Percentiles rank a stretch among this genome's conserved stretches.
phyloP scores from a whole-genome alignment of 2,888 invertebrate species.

The Perdita meconis region DNA sequence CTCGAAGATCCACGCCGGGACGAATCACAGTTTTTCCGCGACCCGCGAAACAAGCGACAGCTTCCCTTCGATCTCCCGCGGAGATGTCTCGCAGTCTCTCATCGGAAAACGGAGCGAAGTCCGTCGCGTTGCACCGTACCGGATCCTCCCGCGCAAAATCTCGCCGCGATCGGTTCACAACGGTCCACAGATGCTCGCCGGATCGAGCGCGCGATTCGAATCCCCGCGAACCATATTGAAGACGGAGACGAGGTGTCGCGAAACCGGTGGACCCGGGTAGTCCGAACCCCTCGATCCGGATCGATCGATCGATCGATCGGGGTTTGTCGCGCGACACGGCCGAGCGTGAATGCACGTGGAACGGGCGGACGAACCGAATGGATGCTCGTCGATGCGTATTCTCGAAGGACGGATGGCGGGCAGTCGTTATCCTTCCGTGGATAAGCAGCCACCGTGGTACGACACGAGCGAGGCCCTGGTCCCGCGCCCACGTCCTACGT shows the following conservation, averaged over 20 bases:
- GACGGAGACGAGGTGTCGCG: no score
- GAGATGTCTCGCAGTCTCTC: neutral
- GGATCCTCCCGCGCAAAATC: neutral
- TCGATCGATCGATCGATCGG: no score
- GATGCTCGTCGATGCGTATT: slow-evolving; percentile 52
- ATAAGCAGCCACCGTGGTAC: slow-evolving; percentile 51
- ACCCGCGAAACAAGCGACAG: slow-evolving; percentile 21
- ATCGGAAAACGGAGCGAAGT: no score
- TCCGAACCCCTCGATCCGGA: no score
- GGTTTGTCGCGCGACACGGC: slow-evolving; percentile 11
- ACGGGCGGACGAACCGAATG: slow-evolving; percentile 23
- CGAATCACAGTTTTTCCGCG: slow-evolving; percentile 30
- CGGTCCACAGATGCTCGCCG: neutral
- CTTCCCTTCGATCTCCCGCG: neutral
- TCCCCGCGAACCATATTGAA: slow-evolving; percentile 20
- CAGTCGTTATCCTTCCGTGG: slow-evolving; percentile 51
- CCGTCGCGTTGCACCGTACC: no score
- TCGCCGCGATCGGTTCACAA: slow-evolving; percentile 5
- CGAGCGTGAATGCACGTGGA: slow-evolving; percentile 2
- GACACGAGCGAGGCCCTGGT: slow-evolving; percentile 53
- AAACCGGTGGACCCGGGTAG: no score
- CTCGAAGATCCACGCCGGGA: slow-evolving; percentile 25
- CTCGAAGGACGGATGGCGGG: slow-evolving; percentile 37
- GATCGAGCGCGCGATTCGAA: neutral
- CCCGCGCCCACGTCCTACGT: slow-evolving; percentile 70